Base-by-base conservation (phyloP, 2,797 vertebrate species). In the Glossophaga mutica region DNA sequence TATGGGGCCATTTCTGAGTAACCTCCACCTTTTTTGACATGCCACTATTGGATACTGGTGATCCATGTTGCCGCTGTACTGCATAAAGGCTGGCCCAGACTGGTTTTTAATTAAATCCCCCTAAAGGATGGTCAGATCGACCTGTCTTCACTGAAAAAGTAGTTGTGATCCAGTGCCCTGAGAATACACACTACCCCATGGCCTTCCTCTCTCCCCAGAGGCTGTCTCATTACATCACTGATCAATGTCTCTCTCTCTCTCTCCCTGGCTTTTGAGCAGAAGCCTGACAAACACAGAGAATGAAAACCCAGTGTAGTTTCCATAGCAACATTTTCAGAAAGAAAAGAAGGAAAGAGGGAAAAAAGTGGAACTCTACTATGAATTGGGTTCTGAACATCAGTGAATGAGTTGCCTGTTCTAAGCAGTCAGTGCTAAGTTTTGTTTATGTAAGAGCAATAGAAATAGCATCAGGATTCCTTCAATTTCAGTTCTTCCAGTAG, bases 251-350 rank as follows among this genome's bases (percentile, higher is more conserved):
- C 96, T 96, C 96, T 97, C 96, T 96, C 96, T 42, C 96, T 97
- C 97, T 97, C 97, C 88, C 95, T 98, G 95, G 96, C 92, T 96
- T 98, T 97, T 97, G 91, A 98, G 88, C 87, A 93, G 96, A 96
- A 97, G 97, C 94, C 87, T 98, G 98, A 98, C 0, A 0, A 97
- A 98, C 97, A 97, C 93, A 76, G 94, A 98, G 97, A 98, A 98
- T 92, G 96, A 97, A 98, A 98, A 98, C 97, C 92, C 97, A 96
- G 97, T 96, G 93, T 93, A 95, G 98, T 99, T 98, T 98, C 98
- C 97, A 98, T 98, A 98, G 98, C 97, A 98, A 99, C 98, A 1
- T 94, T 97, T 93, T 98, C 73, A 95, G 97, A 98, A 97, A 96
- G 57, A 86, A 77, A 93, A 39, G 68, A 93, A 92, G 37, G 22